phyloP scores from a whole-genome alignment of 2,888 invertebrate species.

The Standfussiana lucernea region DNA sequence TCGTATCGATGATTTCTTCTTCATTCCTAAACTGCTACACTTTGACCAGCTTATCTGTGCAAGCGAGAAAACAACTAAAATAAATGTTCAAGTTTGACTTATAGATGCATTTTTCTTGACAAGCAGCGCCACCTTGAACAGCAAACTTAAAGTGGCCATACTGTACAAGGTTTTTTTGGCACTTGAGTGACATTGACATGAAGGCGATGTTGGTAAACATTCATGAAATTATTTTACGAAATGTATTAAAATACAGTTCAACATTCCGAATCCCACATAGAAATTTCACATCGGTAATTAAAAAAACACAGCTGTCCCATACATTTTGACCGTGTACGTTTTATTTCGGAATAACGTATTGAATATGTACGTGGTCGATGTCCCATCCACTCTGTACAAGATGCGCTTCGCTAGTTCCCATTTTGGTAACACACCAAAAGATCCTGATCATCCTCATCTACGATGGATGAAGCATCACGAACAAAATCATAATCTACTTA shows the following conservation, averaged over 20 bases:
- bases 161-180: not conserved
- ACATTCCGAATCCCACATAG: not conserved
- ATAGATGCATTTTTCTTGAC: too few relatives aligned
- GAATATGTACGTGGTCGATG: too few relatives aligned
- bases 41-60: too few relatives aligned
- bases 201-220: not conserved
- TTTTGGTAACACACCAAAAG: not conserved
- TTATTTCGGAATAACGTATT: too few relatives aligned
- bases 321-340: too few relatives aligned
- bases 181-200: not conserved
- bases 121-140: too few relatives aligned
- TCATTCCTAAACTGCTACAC: not conserved
- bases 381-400: not conserved
- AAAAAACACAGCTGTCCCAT: too few relatives aligned
- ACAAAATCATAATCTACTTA: not conserved
- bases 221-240: not conserved
- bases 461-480: not conserved
- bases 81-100: too few relatives aligned
- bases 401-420: not conserved
- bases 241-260: not conserved
- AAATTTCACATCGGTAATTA: not conserved
- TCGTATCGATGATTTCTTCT: slow-evolving; percentile 44
- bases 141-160: too few relatives aligned
- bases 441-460: not conserved
- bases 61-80: too few relatives aligned